Percentiles rank a stretch among this genome's conserved stretches.
phyloP scores from a whole-genome alignment of 2,797 vertebrate genomes.

The Ptychobarbus kaznakovi region DNA sequence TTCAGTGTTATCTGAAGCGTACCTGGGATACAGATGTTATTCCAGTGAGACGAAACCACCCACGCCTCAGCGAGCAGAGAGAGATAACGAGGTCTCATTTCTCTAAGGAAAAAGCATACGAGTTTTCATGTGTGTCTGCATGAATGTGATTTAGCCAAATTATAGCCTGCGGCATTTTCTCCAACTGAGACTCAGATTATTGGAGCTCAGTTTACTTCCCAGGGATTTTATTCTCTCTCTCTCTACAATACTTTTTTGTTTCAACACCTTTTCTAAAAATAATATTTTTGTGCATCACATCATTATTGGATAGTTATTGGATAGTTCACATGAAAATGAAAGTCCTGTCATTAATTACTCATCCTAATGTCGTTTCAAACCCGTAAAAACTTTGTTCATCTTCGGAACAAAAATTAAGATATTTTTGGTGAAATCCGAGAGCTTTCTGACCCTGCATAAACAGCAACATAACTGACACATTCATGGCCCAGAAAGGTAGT shows the following conservation, averaged over 20 bases:
- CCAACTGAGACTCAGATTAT: not conserved
- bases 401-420: not conserved
- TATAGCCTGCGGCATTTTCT: slow-evolving; percentile 22
- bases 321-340: not conserved
- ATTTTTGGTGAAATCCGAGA: not conserved
- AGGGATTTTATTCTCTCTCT: not conserved
- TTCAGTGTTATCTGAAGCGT: slow-evolving; percentile 9
- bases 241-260: not conserved
- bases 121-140: slow-evolving; percentile 19
- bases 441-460: not conserved
- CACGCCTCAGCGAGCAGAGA: slow-evolving; percentile 1
- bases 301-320: not conserved
- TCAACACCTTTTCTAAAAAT: not conserved
- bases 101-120: slow-evolving; percentile 15
- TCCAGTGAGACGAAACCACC: slow-evolving; percentile 23
- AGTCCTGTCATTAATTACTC: not conserved
- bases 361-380: not conserved
- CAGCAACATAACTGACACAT: not conserved
- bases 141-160: slow-evolving; percentile 28
- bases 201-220: not conserved
- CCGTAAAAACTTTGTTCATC: not conserved
- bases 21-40: slow-evolving; percentile 29
- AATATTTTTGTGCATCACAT: not conserved
- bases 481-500: not conserved
- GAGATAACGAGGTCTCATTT: slow-evolving; percentile 40